Evolutionary conservation across 2,888 invertebrate species (phyloP).

Genomic region (Ptychoptera contaminata): DNA sequence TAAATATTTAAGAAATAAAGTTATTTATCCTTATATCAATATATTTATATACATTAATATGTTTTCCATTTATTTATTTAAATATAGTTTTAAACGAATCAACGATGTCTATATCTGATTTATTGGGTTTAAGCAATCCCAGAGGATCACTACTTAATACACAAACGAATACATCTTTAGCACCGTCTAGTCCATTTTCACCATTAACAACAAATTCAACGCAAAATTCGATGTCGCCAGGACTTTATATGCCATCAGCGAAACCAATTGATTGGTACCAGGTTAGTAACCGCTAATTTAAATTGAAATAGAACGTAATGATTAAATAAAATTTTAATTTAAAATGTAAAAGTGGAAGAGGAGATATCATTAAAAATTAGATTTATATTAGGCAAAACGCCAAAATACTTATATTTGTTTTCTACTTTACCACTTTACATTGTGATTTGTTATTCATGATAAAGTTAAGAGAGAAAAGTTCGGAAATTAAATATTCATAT

Average conservation of each 20-base stretch:
- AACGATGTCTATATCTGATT: slow-evolving; percentile 10
- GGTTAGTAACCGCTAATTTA: slow-evolving; percentile 16
- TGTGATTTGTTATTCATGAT: neutral
- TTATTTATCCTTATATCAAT: neutral
- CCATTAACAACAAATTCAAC: slow-evolving; percentile 27
- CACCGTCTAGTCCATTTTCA: slow-evolving; percentile 17
- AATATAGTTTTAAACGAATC: slow-evolving; percentile 11
- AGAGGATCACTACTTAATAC: slow-evolving; percentile 9
- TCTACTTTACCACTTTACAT: neutral
- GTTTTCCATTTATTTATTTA: slow-evolving; percentile 1
- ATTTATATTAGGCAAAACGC: neutral
- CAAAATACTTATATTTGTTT: neutral
- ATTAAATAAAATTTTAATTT: too few relatives aligned
- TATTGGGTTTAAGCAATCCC: slow-evolving; percentile 8
- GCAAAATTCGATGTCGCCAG: slow-evolving; percentile 26
- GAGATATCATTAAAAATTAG: neutral
- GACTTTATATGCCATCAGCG: slow-evolving; percentile 16
- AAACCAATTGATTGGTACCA: slow-evolving; percentile 28
- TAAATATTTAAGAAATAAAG: neutral
- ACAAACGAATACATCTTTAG: slow-evolving; percentile 10
- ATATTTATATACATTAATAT: slow-evolving; percentile 12
- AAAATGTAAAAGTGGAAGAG: neutral
- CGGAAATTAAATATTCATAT: neutral
- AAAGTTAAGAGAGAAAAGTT: neutral
- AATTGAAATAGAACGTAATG: neutral